phyloP scores from a whole-genome alignment of 2,888 invertebrate species.

The Erpobdella octoculata region DNA sequence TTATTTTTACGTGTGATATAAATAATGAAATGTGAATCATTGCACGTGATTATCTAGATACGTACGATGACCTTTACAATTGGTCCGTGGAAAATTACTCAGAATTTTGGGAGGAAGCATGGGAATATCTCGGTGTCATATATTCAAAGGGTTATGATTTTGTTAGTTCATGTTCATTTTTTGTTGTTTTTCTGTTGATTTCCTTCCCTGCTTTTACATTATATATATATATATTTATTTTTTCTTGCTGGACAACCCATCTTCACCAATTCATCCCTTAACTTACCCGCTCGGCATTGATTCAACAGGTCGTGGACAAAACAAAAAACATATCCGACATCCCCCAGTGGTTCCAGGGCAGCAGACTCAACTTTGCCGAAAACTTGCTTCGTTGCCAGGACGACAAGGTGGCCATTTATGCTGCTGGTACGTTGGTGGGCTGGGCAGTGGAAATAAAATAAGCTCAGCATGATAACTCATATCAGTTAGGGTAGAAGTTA shows the following conservation, averaged over 20 bases:
- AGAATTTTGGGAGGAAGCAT: constrained; percentile 55
- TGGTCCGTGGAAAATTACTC: constrained; percentile 55
- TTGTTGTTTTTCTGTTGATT: too few species aligned
- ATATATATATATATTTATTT: too few species aligned
- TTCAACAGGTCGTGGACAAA: constrained; percentile 51
- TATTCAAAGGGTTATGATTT: constrained; percentile 47
- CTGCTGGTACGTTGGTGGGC: constrained; percentile 53
- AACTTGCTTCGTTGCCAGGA: constrained; percentile 54
- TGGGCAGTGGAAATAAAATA: too few species aligned
- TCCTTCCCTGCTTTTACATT: too few species aligned
- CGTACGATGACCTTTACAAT: constrained; percentile 53
- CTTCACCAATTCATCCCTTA: too few species aligned
- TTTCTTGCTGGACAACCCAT: too few species aligned
- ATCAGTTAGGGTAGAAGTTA: too few species aligned
- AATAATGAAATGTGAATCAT: not conserved
- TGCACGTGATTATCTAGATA: constrained; percentile 40
- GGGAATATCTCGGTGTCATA: constrained; percentile 51
- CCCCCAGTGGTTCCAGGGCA: constrained; percentile 56
- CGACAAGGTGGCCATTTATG: constrained; percentile 53
- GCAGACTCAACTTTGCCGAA: constrained; percentile 56
- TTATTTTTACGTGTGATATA: not conserved
- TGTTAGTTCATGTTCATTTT: constrained; percentile 40
- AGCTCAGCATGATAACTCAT: too few species aligned
- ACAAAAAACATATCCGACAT: constrained; percentile 52
- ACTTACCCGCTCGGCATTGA: not conserved